Conservation (phyloP, 2,797 vertebrate genomes). For the Psittacula derbiana region DNA sequence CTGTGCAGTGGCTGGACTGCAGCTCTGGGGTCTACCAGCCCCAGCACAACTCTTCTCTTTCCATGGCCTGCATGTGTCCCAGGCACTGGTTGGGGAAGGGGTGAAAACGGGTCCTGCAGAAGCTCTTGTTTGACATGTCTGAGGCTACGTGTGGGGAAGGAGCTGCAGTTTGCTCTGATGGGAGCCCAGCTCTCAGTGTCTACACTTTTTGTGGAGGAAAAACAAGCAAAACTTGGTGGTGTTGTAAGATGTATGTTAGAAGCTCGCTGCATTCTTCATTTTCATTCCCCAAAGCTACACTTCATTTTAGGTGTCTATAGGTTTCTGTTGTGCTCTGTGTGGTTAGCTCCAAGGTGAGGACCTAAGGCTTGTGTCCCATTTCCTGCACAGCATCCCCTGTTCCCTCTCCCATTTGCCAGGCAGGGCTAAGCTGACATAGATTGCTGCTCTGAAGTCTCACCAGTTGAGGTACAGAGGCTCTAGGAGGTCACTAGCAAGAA, state of each 20-base stretch:
- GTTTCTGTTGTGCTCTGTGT: accelerated
- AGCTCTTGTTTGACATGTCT: accelerated
- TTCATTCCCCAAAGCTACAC: neutral
- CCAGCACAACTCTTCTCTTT: accelerated
- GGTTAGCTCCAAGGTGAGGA: neutral
- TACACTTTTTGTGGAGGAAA: accelerated
- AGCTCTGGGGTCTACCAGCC: neutral
- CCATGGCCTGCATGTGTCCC: accelerated
- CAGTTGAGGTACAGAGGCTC: neutral
- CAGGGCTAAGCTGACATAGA: too few species aligned
- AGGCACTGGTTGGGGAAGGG: neutral
- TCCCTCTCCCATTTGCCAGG: neutral
- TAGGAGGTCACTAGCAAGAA: neutral
- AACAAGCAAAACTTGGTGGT: neutral
- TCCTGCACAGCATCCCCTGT: neutral
- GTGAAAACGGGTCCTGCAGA: accelerated
- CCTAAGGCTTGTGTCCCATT: accelerated
- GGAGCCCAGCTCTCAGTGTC: neutral
- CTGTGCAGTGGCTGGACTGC: neutral
- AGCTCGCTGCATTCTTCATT: accelerated
- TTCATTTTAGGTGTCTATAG: neutral
- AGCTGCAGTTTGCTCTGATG: neutral
- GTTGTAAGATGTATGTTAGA: neutral
- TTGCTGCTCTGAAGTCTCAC: neutral
- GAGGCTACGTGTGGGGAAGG: neutral